Conservation (phyloP, 2,113 vertebrate genomes). For the Hippocampus guttulatus region DNA sequence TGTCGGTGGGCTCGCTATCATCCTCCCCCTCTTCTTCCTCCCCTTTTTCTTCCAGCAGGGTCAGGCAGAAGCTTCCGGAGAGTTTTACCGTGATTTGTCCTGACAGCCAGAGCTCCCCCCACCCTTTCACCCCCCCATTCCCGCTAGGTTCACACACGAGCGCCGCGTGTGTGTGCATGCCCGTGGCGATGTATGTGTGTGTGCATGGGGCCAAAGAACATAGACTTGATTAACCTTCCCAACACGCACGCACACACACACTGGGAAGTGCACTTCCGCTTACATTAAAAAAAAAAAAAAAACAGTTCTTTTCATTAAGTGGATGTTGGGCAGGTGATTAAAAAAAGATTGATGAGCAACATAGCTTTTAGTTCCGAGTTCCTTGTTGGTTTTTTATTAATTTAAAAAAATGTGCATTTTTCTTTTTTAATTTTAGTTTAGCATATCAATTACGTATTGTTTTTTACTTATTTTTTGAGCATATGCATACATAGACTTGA, state of each 20-base stretch:
- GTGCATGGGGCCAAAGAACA: slow-evolving; percentile 3
- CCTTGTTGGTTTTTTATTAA: not conserved
- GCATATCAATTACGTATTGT: not conserved
- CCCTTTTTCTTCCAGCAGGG: not conserved
- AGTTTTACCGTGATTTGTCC: slow-evolving; percentile 7
- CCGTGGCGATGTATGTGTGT: not conserved
- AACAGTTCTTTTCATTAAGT: not conserved
- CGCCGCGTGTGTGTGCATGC: not conserved
- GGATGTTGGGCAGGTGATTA: not conserved
- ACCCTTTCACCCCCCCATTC: not conserved
- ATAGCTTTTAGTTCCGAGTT: not conserved
- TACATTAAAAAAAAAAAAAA: not conserved
- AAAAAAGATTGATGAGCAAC: not conserved
- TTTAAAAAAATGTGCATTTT: not conserved
- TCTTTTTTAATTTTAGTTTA: not conserved
- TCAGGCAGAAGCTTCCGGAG: slow-evolving; percentile 6
- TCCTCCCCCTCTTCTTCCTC: not conserved
- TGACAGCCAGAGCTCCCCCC: not conserved
- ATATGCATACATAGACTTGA: not conserved
- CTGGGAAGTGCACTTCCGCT: not conserved
- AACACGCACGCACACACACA: not conserved
- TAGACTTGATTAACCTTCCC: not conserved
- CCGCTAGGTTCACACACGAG: not conserved
- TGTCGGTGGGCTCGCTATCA: not conserved
- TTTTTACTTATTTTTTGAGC: not conserved